Base-by-base conservation (phyloP, 2,888 invertebrate genomes). In the Drosophila quasianomalipes region DNA sequence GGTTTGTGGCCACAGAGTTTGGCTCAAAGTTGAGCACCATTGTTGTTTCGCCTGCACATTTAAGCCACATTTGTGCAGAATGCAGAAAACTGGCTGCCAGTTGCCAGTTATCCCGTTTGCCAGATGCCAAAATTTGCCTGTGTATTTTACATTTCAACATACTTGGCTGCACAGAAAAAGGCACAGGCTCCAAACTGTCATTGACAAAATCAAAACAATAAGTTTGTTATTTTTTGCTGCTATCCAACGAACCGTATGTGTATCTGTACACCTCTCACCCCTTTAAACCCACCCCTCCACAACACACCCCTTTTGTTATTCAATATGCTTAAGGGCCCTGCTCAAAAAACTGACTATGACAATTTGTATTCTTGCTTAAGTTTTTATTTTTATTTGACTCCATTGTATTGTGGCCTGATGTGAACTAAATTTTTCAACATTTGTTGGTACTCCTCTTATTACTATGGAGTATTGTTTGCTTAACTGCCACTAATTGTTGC, bases 141-240 rank as follows among this genome's bases (percentile, higher is more conserved):
- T 33, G 16, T 70, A 80, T 66, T 77, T 82, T 68, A 71, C 82
- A 82, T 82, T 82, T 87, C 80, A 39, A 22, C 57, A n/a, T 30
- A 80, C 75, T 80, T 84, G 75, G 67, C 52, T 87, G 85, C 89
- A 87, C 89, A 70, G 74, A 61, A 73, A 79, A 78, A 80, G 63
- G 69, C 71, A 65, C 71, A 62, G 71, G 68, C 54, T 47, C 26
- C 60, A 76, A 69, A 67, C 74, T 87, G 90, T 81, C 85, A 89
- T 85, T 89, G 85, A 82, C 90, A 89, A 89, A 81, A 89, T 85
- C 88, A 81, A 85, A 85, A 89, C 90, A 89, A 89, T 85, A 85
- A 84, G 85, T 85, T 85, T 84, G 85, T 76, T 89, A 82, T 89
- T 76, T 77, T 81, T 80, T 22, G 22, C 72, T 77, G 77, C 69